Percentiles rank a stretch among this genome's conserved stretches.
Conservation (phyloP, 2,113 vertebrate species). For the Canis aureus region DNA sequence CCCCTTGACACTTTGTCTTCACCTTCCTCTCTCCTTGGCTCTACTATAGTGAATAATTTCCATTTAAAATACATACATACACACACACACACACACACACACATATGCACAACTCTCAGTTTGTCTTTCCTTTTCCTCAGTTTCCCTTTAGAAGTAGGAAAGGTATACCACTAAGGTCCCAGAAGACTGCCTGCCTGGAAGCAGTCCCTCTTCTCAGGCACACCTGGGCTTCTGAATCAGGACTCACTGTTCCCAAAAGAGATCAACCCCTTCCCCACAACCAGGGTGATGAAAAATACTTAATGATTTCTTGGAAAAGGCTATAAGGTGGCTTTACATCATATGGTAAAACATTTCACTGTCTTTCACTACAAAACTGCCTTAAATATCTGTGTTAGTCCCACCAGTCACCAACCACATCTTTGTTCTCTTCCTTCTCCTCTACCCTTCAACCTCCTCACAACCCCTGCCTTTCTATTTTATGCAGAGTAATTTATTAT, state of each 20-base stretch:
- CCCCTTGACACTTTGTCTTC: neutral
- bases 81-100: neutral
- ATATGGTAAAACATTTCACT: neutral
- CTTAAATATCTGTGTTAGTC: neutral
- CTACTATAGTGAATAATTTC: neutral
- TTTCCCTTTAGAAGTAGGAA: neutral
- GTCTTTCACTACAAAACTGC: neutral
- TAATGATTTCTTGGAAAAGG: neutral
- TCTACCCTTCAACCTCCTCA: neutral
- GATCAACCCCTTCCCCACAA: neutral
- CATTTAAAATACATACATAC: neutral
- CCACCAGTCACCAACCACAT: neutral
- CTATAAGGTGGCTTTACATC: neutral
- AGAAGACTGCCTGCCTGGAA: neutral
- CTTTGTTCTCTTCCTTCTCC: neutral
- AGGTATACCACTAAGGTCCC: neutral
- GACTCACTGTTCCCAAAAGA: neutral
- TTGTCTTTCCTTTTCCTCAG: neutral
- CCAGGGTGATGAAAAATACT: neutral
- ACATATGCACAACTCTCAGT: neutral
- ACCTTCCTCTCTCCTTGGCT: neutral
- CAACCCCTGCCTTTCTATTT: neutral
- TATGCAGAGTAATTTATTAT: neutral
- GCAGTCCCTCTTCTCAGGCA: neutral
- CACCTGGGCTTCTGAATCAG: conserved; percentile 7